Conservation (phyloP, 2,888 invertebrate species). For the Rhimphoctona megacephalus region DNA sequence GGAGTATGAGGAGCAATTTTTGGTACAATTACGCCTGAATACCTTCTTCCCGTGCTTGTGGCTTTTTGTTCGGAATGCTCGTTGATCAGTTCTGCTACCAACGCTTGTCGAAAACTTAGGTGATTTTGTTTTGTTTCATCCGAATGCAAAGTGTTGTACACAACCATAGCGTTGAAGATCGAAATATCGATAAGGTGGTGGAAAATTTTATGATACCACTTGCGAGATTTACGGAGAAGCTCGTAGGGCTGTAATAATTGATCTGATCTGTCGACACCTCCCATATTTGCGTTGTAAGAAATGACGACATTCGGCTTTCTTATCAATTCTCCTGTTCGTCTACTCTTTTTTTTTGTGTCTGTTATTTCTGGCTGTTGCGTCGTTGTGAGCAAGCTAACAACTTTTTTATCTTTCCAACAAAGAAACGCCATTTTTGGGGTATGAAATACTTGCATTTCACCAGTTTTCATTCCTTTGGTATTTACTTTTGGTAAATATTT, state of each 20-base stretch:
- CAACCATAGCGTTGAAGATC: slow-evolving; percentile 34
- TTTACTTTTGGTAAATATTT: slow-evolving; percentile 27
- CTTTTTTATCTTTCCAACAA: slow-evolving; percentile 21
- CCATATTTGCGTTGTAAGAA: slow-evolving; percentile 29
- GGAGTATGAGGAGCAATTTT: slow-evolving; percentile 14
- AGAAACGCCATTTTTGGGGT: slow-evolving; percentile 19
- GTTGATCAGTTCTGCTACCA: slow-evolving; percentile 21
- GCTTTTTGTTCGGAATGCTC: slow-evolving; percentile 15
- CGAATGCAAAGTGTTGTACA: slow-evolving; percentile 14
- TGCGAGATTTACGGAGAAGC: slow-evolving; percentile 21
- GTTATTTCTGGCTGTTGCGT: slow-evolving; percentile 1
- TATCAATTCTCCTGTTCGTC: slow-evolving; percentile 25
- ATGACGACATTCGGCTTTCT: slow-evolving; percentile 29
- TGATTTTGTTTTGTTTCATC: not conserved
- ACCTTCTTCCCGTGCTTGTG: slow-evolving; percentile 14
- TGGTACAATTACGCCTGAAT: slow-evolving; percentile 18
- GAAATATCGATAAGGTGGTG: slow-evolving; percentile 40
- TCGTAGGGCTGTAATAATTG: slow-evolving; percentile 39
- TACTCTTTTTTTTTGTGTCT: slow-evolving; percentile 19
- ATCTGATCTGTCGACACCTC: slow-evolving; percentile 36
- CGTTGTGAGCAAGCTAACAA: slow-evolving; percentile 26
- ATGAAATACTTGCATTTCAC: slow-evolving; percentile 24
- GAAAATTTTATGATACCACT: slow-evolving; percentile 43
- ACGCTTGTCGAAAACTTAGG: slow-evolving; percentile 10
- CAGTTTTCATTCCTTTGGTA: slow-evolving; percentile 20